Evolutionary conservation across 2,113 vertebrate species (phyloP).

Genomic region (Bostrychus sinensis): DNA sequence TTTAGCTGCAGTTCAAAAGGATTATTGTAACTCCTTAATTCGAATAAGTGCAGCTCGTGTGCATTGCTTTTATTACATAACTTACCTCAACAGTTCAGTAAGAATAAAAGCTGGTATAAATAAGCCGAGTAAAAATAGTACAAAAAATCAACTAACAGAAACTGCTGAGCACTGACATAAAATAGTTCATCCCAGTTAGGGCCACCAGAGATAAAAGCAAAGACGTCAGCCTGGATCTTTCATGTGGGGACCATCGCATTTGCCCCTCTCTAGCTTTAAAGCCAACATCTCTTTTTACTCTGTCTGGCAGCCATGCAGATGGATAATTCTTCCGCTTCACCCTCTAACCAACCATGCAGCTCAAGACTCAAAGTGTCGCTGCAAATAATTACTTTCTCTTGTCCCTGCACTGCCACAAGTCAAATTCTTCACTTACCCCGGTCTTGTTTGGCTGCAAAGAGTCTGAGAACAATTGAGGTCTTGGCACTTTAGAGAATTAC

Average conservation of each 20-base stretch:
- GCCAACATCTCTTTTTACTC: slow-evolving; percentile 31
- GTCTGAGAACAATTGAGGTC: slow-evolving; percentile 64
- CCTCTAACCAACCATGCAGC: slow-evolving; percentile 32
- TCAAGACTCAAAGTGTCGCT: slow-evolving; percentile 33
- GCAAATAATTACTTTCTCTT: slow-evolving; percentile 42
- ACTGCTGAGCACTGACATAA: slow-evolving; percentile 42
- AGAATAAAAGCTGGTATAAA: background rate
- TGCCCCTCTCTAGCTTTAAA: slow-evolving; percentile 45
- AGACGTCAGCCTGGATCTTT: slow-evolving; percentile 45
- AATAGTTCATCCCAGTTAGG: slow-evolving; percentile 43
- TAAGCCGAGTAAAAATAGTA: too few relatives aligned
- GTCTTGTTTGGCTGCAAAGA: slow-evolving; percentile 38
- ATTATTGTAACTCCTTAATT: background rate
- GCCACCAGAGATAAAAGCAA: slow-evolving; percentile 47
- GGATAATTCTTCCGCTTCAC: slow-evolving; percentile 46
- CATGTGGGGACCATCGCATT: slow-evolving; percentile 66
- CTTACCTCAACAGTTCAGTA: slow-evolving; percentile 20
- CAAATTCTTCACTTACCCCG: slow-evolving; percentile 30
- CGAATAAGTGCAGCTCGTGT: background rate
- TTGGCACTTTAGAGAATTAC: slow-evolving; percentile 32
- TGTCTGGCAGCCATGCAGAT: slow-evolving; percentile 22
- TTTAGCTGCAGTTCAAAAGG: slow-evolving; percentile 36
- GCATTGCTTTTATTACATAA: slow-evolving; percentile 34
- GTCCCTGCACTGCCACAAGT: slow-evolving; percentile 23
- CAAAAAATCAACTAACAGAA: too few relatives aligned